Evolutionary conservation across 2,113 vertebrate species (phyloP).

Genomic region (Ochotona curzoniae): DNA sequence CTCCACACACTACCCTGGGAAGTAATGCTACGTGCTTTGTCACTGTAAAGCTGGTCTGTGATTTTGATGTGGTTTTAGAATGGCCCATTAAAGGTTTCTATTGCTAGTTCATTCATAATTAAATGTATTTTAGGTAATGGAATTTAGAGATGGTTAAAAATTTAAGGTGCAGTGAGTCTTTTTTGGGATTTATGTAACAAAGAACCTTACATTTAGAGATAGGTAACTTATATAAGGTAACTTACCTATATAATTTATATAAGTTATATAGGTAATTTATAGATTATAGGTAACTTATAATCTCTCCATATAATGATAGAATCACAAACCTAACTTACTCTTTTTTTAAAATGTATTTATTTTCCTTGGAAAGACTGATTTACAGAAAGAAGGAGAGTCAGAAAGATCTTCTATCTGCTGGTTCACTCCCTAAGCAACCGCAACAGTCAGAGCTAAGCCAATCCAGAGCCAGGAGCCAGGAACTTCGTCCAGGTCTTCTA

Average conservation of each 20-base stretch:
- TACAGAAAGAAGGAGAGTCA: too few species aligned
- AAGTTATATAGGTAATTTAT: too few species aligned
- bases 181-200: neutral
- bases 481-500: too few species aligned
- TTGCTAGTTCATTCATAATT: neutral
- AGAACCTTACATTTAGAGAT: neutral
- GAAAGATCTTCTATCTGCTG: too few species aligned
- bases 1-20: neutral
- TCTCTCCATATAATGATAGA: neutral
- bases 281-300: neutral
- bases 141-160: neutral
- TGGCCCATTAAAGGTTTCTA: neutral
- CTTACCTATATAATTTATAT: too few species aligned
- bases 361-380: too few species aligned
- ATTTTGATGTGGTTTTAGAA: neutral
- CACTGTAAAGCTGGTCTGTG: neutral
- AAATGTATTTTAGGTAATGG: neutral
- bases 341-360: too few species aligned
- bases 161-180: neutral
- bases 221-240: neutral
- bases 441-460: too few species aligned
- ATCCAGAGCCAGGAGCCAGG: too few species aligned
- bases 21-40: neutral
- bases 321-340: neutral
- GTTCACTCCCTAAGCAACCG: too few species aligned